Evolutionary conservation across 2,113 vertebrate genomes (phyloP), one percentile per base, ranked within the genome.

Genomic region (Psilopsiagon aurifrons): DNA sequence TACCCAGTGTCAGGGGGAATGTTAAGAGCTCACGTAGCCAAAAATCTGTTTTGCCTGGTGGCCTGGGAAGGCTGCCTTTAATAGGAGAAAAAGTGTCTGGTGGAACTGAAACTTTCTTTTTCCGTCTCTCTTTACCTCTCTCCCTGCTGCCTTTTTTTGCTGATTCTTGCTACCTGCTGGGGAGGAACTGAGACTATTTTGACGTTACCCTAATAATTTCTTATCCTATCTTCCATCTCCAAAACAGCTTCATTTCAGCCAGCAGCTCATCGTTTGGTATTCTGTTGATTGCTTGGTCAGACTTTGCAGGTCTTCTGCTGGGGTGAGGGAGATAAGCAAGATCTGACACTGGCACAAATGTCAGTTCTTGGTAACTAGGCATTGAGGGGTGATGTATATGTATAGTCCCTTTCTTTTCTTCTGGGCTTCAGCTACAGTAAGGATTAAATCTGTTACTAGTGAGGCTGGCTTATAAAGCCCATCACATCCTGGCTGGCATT

Each of bases 321-420:
- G 10, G 6, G 1, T 63, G 17, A 19, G 9, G 7, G 11, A 1
- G 1, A 37, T 71, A 25, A 85, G 10, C 39, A 43, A 68, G 27
- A 9, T 55, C 47, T 4, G 10, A 13, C 11, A 51, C 28, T 15
- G 43, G 6, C 62, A 68, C 15, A 85, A 52, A 52, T 33, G 25
- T 33, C 19, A 24, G 16, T 54, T 62, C 55, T 60, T 39, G n/a
- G 49, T 66, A 49, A 44, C 37, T 74, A 69, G 27, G 14, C 27
- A 47, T 62, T 27, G 17, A 2, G 9, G 57, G 9, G 13, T 74
- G 67, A 66, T 0, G 1, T 35, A 3, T 7, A 10, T 52, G 18
- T 55, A 27, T 44, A 62, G 59, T 60, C 27, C 37, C 8, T 8
- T 47, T 16, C 41, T 47, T 66, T 74, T 44, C 41, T 81, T 35